Percentiles rank a stretch among this genome's conserved stretches.
phyloP scores from a whole-genome alignment of 2,797 vertebrate species.

The Sandelia bainsii region DNA sequence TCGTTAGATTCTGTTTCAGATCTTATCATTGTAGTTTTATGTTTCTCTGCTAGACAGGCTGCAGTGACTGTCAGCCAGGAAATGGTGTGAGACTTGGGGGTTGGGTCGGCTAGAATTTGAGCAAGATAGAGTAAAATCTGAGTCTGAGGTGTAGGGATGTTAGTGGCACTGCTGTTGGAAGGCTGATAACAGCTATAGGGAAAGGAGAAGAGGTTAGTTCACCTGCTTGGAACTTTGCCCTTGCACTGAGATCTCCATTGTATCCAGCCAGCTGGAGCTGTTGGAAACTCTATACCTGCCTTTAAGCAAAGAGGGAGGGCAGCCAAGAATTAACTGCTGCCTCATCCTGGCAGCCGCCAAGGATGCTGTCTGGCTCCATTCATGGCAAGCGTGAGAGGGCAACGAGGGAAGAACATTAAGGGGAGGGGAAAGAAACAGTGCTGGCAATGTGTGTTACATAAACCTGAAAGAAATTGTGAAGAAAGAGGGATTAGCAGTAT shows the following conservation, averaged over 20 bases:
- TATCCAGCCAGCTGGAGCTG: slow-evolving; percentile 85
- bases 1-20: slow-evolving; percentile 66
- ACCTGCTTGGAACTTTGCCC: slow-evolving; percentile 82
- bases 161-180: slow-evolving; percentile 47
- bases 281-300: slow-evolving; percentile 87
- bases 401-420: slow-evolving; percentile 55
- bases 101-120: slow-evolving; percentile 54
- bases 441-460: slow-evolving; percentile 57
- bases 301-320: slow-evolving; percentile 85
- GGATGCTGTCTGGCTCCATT: slow-evolving; percentile 84
- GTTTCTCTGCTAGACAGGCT: slow-evolving; percentile 57
- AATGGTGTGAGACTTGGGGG: slow-evolving; percentile 52
- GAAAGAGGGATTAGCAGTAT: slow-evolving; percentile 33
- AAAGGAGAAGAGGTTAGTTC: slow-evolving; percentile 74
- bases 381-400: slow-evolving; percentile 72
- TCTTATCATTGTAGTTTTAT: slow-evolving; percentile 68
- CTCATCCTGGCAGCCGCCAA: slow-evolving; percentile 83
- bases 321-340: slow-evolving; percentile 88
- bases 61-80: slow-evolving; percentile 57
- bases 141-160: slow-evolving; percentile 53
- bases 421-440: slow-evolving; percentile 41
- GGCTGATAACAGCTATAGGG: slow-evolving; percentile 60
- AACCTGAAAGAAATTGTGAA: slow-evolving; percentile 43
- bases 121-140: slow-evolving; percentile 56
- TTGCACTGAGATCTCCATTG: slow-evolving; percentile 81